A percentile compares a stretch with the other conserved stretches of the same genome.
These are phyloP conservation scores for Heliothis virescens DNA, from an alignment of 1,140 invertebrate species.

Conservation along the genomic window DNA sequence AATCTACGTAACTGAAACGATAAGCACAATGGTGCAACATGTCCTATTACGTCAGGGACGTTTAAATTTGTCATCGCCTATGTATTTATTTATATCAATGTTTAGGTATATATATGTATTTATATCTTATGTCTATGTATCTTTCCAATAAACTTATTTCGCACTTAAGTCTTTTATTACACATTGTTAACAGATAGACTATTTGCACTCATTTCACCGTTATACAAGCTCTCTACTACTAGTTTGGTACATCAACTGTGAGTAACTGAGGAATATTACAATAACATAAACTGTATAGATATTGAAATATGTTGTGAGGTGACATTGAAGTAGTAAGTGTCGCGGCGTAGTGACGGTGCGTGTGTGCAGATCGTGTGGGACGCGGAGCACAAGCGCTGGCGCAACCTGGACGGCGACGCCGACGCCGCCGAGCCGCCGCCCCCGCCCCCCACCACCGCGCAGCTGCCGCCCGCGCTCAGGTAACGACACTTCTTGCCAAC, in stretches of 20 bases:
- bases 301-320: no score
- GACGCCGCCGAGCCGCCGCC: conserved; percentile 87
- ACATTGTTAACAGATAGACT: not conserved
- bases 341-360: not conserved
- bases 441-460: conserved; percentile 88
- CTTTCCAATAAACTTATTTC: conserved; percentile 51
- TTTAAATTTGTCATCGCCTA: not conserved
- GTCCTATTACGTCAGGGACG: no score
- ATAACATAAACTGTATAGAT: no score
- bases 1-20: conserved; percentile 10
- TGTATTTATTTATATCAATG: not conserved
- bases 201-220: no score
- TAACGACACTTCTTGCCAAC: no score
- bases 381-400: conserved; percentile 93
- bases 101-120: not conserved
- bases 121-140: conserved; percentile 49
- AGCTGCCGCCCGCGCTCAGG: conserved; percentile 24
- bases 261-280: no score
- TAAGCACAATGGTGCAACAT: not conserved
- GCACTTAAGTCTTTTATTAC: conserved; percentile 54
- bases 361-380: conserved; percentile 95
- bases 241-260: no score
- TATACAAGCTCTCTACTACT: no score
- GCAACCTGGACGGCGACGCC: conserved; percentile 92
- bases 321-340: not conserved